Evolutionary conservation across 2,888 invertebrate species (phyloP), one percentile per base, ranked within the genome.

Genomic region (Hypsopygia costalis): DNA sequence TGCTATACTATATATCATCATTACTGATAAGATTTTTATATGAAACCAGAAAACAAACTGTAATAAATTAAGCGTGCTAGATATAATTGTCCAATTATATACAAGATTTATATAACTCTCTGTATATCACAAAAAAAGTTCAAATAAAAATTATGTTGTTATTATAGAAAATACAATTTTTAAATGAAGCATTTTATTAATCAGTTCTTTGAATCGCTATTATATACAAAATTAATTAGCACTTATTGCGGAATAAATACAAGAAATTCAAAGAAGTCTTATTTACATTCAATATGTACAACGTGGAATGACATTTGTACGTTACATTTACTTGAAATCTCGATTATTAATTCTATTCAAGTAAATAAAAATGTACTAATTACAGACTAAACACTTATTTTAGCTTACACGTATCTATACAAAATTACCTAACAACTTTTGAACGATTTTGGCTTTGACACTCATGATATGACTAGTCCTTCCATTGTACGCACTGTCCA

Each of bases 231-330:
- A 72, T 69, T 62, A 69, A 46, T 64, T 73, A 69, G 48, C 45
- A 49, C 62, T 57, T 69, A 74, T 56, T 51, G 55, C 54, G 61
- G 69, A 80, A 75, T 81, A 81, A 77, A 71, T 81, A 82, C 70
- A 73, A 55, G 66, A 65, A 60, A 67, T 68, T 68, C 69, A 74
- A 76, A 72, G 68, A 58, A 62, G 63, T 69, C 58, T 65, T 86
- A 85, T 87, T 56, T 86, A 87, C 86, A 86, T 53, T 36, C 22
- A 65, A 60, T 74, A 69, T 70, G 52, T 86, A 85, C 82, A 85
- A 64, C 52, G 73, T 74, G 66, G 69, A 78, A 75, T 82, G 74
- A 81, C 75, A 73, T 62, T 87, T 87, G 87, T 87, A 87, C 87
- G 87, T 80, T 81, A 81, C 66, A 74, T 69, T 76, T 48, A 55